Base-by-base conservation (phyloP, 2,888 invertebrate species). In the Bibio marci region DNA sequence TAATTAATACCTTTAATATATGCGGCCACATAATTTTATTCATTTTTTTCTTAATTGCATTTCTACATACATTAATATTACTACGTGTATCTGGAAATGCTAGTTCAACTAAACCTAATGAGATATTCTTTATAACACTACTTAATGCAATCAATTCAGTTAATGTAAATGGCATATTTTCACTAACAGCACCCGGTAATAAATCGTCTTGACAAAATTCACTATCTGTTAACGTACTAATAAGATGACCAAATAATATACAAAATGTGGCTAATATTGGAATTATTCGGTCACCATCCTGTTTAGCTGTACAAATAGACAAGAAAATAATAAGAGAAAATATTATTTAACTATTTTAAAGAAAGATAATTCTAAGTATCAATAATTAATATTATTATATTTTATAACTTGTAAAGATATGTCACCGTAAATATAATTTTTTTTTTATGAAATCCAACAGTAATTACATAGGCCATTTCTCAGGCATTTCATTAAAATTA, bases 181-280 rank as follows among this genome's bases (percentile, higher is more conserved):
- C 55, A 30, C 53, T 58, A 43, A 35, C 47, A 38, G 11, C 45
- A 7, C 46, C 50, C 28, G 47, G 48, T 36, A 45, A 35, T 33
- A 45, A 32, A 7, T 67, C 67, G 37, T 68, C 67, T 28, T 63
- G 63, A 36, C 76, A 78, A 58, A 90, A 87, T 60, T 90, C 90
- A 0, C 78, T 76, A 54, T 90, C 90, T 50, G 90, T 86, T 22
- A 90, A 58, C 0, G 88, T 87, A 0, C 82, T 77, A 36, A 90
- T 70, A 4, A 86, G 65, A 30, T 85, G 66, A 32, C 80, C 79
- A 55, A 86, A 85, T 1, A 88, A 62, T 2, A 83, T 76, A 54
- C 86, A 86, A 60, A 91, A 90, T 2, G 85, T 78, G 0, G 83
- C 80, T 27, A 90, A 55, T 1, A 83, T 69, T 1, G 88, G 83